These are phyloP conservation scores for Cryptoprocta ferox DNA, from an alignment of 2,797 vertebrate species.

Conservation along the genomic window DNA sequence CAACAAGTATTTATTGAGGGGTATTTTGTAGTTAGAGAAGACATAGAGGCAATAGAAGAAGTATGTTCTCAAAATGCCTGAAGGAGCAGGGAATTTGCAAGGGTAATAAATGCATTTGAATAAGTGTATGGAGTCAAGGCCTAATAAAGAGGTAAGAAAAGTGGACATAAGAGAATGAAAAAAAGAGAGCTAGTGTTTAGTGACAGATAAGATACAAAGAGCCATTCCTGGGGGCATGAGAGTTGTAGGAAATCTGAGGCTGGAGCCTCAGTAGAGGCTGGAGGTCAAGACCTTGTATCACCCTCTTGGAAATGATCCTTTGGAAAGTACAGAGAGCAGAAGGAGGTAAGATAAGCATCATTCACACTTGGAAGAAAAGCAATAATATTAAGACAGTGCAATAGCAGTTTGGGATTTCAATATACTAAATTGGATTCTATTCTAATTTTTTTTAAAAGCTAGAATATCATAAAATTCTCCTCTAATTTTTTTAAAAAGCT, in stretches of 20 bases:
- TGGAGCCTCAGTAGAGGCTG: background rate
- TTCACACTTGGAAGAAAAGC: background rate
- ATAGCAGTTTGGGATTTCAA: background rate
- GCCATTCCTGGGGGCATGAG: background rate
- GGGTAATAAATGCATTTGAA: background rate
- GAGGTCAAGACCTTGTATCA: background rate
- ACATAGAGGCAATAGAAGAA: background rate
- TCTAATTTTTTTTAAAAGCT: background rate
- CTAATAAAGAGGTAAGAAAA: background rate
- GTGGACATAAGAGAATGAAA: background rate
- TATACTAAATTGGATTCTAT: background rate
- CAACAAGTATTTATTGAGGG: background rate
- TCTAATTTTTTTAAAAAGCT: slow-evolving; percentile 4
- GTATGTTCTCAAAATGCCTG: background rate
- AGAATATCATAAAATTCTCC: slow-evolving; percentile 28
- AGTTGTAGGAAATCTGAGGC: background rate
- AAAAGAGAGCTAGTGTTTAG: background rate
- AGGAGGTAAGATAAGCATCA: background rate
- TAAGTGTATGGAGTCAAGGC: background rate
- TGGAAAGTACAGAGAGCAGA: background rate
- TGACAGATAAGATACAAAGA: background rate
- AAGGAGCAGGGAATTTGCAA: background rate
- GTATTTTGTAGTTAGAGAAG: background rate
- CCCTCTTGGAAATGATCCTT: background rate
- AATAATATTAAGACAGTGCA: background rate